Conservation (phyloP, 2,113 vertebrate genomes). For the Prunella himalayana region DNA sequence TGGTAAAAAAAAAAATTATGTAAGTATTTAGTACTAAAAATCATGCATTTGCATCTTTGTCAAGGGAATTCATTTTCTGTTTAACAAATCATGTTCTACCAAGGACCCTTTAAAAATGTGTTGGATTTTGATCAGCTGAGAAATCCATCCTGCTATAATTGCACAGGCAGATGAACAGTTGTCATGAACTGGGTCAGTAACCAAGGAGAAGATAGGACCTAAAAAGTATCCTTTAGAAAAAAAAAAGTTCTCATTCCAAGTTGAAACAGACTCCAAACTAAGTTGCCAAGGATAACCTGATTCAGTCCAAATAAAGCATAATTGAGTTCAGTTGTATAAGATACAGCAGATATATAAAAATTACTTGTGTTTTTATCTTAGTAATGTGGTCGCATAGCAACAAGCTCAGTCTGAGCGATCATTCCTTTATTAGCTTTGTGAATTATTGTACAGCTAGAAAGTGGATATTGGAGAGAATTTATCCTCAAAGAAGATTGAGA, state of each 20-base stretch:
- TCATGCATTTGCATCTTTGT: background rate
- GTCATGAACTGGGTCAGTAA: constrained; percentile 3
- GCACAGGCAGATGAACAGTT: constrained; percentile 12
- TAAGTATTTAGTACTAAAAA: background rate
- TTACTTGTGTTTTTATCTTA: constrained; percentile 51
- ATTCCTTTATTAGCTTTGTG: constrained; percentile 38
- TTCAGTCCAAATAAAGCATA: constrained; percentile 19
- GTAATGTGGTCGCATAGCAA: constrained; percentile 64
- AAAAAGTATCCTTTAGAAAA: background rate
- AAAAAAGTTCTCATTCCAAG: background rate
- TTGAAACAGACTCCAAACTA: background rate
- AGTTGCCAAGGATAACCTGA: background rate
- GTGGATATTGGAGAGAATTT: constrained; percentile 5
- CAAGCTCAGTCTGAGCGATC: constrained; percentile 45
- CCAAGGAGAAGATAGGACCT: background rate
- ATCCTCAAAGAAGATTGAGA: constrained; percentile 22
- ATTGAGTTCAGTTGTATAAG: background rate
- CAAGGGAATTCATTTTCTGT: background rate
- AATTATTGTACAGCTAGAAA: constrained; percentile 19
- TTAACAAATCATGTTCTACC: background rate
- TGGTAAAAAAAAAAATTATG: background rate
- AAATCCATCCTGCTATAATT: constrained; percentile 25
- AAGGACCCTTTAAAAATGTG: background rate
- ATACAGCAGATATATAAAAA: constrained; percentile 22
- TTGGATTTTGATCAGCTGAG: constrained; percentile 11